Evolutionary conservation across 23 tunicate species (phyloP), one percentile per base, ranked within the genome.

Genomic region (Trididemnum nubilum): DNA sequence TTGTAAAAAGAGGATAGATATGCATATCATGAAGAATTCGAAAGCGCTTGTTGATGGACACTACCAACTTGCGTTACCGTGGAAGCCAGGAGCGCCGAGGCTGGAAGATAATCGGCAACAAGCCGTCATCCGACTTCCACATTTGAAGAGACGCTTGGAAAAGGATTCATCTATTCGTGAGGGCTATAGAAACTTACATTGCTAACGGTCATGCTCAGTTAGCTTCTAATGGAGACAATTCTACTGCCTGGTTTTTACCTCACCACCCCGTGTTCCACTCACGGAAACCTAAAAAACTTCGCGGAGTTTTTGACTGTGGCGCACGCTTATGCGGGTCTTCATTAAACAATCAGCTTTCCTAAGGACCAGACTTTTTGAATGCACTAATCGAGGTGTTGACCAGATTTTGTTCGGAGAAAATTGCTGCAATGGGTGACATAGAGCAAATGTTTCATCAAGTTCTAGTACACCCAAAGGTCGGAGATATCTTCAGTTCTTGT

Each of bases 1-100:
- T 30, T 67, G 74, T 67, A 37, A 33, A 67, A 33, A n/a, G 38
- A 67, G n/a, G 25, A 67, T 33, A 21, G 74, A 7, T 67, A 67
- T 9, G 38, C 37, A 67, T 31, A 7, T 67, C 15, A 31, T 67
- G 38, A 33, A 67, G 38, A 15, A 67, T 30, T 33, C 74, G 12
- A 32, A 67, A 33, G 2, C 22, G 15, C 7, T 31, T 15, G 38
- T 31, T 7, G 74, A 67, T 4, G 74, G 38, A 5, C 74, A 24
- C 4, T 67, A 67, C 33, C 18, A 67, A 67, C 19, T 67, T 31
- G 38, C 38, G 18, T 67, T 67, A 33, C 38, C 25, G 7, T 67
- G 74, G 74, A 32, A 7, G 5, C 38, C 74, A 63, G 69, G 69
- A 28, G 12, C 27, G 4, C 69, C 69, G 7, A 19, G 23, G 4